A percentile compares a stretch with the other conserved stretches of the same genome.
Evolutionary conservation across 2,113 vertebrate species (phyloP).

Genomic region (Sprattus sprattus): DNA sequence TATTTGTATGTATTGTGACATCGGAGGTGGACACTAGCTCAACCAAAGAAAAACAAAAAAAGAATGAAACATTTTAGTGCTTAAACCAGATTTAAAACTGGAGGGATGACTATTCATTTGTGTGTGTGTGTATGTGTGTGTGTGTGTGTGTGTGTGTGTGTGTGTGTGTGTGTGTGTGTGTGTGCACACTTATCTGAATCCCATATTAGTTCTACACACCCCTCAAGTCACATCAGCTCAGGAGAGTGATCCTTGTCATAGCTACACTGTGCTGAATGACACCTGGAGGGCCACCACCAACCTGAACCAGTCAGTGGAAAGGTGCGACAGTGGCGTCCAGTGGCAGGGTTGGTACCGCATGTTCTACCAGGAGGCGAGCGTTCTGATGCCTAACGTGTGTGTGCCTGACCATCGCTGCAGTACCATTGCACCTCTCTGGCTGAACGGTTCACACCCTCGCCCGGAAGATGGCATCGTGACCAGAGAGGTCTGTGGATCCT

Average conservation of each 20-base stretch:
- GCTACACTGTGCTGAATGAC: no score
- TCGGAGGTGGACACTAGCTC: no score
- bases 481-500: background rate
- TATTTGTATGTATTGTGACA: no score
- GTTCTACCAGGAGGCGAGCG: slow-evolving; percentile 59
- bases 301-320: background rate
- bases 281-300: no score
- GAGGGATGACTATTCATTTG: no score
- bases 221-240: background rate
- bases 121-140: no score
- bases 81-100: no score
- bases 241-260: background rate
- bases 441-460: background rate
- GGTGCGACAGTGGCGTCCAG: background rate
- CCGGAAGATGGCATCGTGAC: background rate
- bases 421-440: background rate
- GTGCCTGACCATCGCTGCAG: background rate
- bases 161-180: background rate
- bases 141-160: no score
- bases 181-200: background rate
- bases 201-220: background rate
- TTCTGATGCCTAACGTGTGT: slow-evolving; percentile 15
- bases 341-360: slow-evolving; percentile 46
- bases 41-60: no score
- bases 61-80: no score